Base-by-base conservation (phyloP, 2,113 vertebrate species). In the Terrapene triunguis region DNA sequence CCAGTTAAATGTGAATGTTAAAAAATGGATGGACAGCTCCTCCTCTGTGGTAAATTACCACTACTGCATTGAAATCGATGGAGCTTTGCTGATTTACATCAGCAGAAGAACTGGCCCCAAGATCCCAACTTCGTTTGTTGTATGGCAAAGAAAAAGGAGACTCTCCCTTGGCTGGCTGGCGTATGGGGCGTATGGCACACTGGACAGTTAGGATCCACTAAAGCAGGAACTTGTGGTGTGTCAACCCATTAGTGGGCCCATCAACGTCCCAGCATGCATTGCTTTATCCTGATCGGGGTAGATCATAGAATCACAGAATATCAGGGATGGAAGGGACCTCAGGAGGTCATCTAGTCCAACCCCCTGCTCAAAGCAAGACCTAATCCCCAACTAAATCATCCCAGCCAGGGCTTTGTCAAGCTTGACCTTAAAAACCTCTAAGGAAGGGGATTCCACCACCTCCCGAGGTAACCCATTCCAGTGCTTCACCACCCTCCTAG, bases 271-370 rank as follows among this genome's bases (percentile, higher is more conserved):
- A 16, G 29, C 0, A 0, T 29, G 35, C 16, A 47, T 65, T 59
- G 32, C 4, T 0, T 11, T 57, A 11, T 29, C 83, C 27, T 24
- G 25, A 57, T 83, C 81, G 27, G n/a, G 0, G 0, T 5, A 65
- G 29, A 17, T 65, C 62, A 65, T 50, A 50, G 50, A 50, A 17
- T 65, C 62, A 65, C 16, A 50, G 50, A 50, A 14, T 50, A 50
- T 50, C 50, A 50, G 50, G 50, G 50, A 14, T 50, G 50, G 50
- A 50, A 50, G 50, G 50, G 50, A 50, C 50, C 14, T 50, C 50
- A 50, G 50, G 13, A 50, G 50, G 50, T 50, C 50, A 50, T 50
- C 50, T 50, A 50, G 50, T 50, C 50, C 50, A 50, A 2, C 50
- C 14, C 50, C 50, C 50, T 50, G 14, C 14, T 50, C 50, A 50